These are phyloP conservation scores for Cephalopachus bancanus DNA, from an alignment of 2,797 vertebrate species.

Conservation along the genomic window DNA sequence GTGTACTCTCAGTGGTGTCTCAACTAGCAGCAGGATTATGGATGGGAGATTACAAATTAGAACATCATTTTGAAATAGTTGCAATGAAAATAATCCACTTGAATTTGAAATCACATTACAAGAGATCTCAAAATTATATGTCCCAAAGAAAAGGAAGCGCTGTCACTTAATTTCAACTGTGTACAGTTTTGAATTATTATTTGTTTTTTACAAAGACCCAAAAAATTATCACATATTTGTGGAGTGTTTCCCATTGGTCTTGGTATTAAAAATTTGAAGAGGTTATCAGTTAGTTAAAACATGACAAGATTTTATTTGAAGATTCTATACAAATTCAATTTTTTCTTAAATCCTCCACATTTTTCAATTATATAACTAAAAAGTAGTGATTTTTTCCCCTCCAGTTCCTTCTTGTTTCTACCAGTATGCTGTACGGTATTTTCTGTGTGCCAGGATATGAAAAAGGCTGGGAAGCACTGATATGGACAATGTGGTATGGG, in stretches of 20 bases:
- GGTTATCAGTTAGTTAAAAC: slow-evolving; percentile 14
- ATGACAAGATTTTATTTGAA: slow-evolving; percentile 41
- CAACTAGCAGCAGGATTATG: not conserved
- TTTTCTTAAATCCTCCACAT: not conserved
- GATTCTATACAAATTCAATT: slow-evolving; percentile 5
- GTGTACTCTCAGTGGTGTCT: not conserved
- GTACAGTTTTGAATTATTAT: not conserved
- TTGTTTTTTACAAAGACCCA: not conserved
- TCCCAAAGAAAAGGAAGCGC: not conserved
- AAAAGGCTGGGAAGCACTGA: not conserved
- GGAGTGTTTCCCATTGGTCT: not conserved
- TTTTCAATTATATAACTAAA: not conserved
- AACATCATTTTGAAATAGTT: slow-evolving; percentile 52
- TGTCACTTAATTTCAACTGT: slow-evolving; percentile 29
- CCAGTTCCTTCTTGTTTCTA: slow-evolving; percentile 3
- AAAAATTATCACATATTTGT: slow-evolving; percentile 18
- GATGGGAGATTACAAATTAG: not conserved
- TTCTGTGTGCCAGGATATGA: not conserved
- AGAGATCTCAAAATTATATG: slow-evolving; percentile 5
- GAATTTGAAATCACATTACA: slow-evolving; percentile 29
- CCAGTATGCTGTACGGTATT: not conserved
- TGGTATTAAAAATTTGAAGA: slow-evolving; percentile 53
- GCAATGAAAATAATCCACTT: slow-evolving; percentile 35
- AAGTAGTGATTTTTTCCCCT: not conserved
- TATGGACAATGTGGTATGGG: not conserved